These are phyloP conservation scores for Digitonthophagus gazella DNA, from an alignment of 2,888 invertebrate species.

Conservation along the genomic window DNA sequence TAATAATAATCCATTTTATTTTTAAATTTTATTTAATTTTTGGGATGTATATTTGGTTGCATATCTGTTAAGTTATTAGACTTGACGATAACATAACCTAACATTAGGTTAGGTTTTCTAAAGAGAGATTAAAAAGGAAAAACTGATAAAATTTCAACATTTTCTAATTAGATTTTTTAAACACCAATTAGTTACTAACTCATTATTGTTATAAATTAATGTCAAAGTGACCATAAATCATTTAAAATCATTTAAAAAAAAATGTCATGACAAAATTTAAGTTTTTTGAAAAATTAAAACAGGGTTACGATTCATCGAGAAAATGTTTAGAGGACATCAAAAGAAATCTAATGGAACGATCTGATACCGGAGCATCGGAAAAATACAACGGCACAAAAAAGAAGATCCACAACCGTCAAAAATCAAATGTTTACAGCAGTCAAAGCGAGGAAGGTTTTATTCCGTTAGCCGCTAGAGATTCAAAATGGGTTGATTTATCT, in stretches of 20 bases:
- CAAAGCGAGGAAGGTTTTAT: conserved; percentile 34
- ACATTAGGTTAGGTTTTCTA: no score
- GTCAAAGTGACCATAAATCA: conserved; percentile 1
- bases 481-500: conserved; percentile 52
- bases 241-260: no score
- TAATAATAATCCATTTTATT: no score
- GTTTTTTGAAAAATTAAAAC: conserved; percentile 25
- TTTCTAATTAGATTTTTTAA: no score
- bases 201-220: background rate
- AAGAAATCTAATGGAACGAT: conserved; percentile 26
- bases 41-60: no score
- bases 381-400: conserved; percentile 23
- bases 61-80: no score
- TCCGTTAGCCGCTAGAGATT: conserved; percentile 54
- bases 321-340: conserved; percentile 26
- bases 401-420: conserved; percentile 23
- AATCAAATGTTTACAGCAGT: conserved; percentile 19
- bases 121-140: no score
- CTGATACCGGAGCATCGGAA: conserved; percentile 9
- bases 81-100: no score
- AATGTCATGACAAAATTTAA: conserved; percentile 32
- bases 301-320: conserved; percentile 21
- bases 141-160: no score
- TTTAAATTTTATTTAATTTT: no score
- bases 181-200: background rate